Evolutionary conservation across 2,797 vertebrate genomes (phyloP).

Genomic region (Crax fasciolata): DNA sequence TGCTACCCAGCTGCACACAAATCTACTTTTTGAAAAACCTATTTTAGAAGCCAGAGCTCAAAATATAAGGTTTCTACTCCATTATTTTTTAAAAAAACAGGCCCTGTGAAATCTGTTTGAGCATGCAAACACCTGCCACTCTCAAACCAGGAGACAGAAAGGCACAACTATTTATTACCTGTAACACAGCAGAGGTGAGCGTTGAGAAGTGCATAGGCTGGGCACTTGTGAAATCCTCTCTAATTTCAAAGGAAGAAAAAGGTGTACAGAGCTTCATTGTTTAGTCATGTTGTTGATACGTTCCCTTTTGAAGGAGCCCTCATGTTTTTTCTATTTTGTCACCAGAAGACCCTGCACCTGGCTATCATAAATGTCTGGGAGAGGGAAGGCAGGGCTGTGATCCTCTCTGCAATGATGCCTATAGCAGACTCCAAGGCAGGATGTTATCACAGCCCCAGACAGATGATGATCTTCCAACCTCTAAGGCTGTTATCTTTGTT

Average conservation of each 20-base stretch:
- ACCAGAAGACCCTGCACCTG: fast-evolving
- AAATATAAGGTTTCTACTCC: background rate
- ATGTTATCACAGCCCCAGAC: background rate
- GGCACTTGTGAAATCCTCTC: background rate
- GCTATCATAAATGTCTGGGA: background rate
- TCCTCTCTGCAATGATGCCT: background rate
- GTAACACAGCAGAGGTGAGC: background rate
- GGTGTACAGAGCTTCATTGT: background rate
- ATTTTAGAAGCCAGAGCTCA: background rate
- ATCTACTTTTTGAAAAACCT: background rate
- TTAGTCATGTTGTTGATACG: background rate
- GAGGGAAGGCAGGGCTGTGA: background rate
- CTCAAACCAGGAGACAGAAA: background rate
- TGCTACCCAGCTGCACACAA: fast-evolving
- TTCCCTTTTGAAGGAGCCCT: background rate
- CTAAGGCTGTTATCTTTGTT: background rate
- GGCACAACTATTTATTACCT: background rate
- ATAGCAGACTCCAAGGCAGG: background rate
- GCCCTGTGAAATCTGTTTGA: background rate
- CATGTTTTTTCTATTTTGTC: background rate
- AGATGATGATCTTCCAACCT: background rate
- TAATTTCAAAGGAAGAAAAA: background rate
- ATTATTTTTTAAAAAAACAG: background rate
- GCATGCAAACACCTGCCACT: background rate
- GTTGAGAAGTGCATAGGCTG: background rate